These are phyloP conservation scores for Neocrepidodera transversa DNA, from an alignment of 2,888 invertebrate species.

Conservation along the genomic window DNA sequence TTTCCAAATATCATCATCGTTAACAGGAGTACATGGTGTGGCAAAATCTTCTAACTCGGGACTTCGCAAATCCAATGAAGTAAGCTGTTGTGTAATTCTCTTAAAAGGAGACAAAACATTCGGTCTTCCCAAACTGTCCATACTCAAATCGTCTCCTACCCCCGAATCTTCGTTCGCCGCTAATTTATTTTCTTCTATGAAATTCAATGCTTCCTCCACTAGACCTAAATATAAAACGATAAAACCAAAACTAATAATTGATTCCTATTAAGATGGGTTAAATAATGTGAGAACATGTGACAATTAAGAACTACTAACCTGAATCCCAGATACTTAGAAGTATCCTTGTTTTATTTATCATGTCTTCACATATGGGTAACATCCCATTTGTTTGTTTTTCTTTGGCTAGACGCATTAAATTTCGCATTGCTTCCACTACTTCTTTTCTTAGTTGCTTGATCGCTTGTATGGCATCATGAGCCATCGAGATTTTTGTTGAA, in stretches of 20 bases:
- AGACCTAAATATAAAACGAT: conserved; percentile 56
- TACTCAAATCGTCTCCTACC: conserved; percentile 53
- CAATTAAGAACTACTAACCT: conserved; percentile 44
- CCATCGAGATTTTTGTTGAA: conserved; percentile 79
- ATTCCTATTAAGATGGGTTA: background rate
- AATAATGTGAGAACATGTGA: background rate
- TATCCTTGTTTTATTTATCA: conserved; percentile 79
- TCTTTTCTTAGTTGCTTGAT: conserved; percentile 79
- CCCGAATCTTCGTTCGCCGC: conserved; percentile 57
- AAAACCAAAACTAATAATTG: too few species aligned
- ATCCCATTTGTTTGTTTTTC: conserved; percentile 77
- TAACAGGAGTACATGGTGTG: conserved; percentile 70
- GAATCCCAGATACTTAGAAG: conserved; percentile 87
- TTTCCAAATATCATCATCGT: conserved; percentile 70
- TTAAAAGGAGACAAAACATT: conserved; percentile 72
- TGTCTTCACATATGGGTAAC: conserved; percentile 78
- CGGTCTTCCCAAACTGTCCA: conserved; percentile 51
- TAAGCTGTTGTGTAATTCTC: conserved; percentile 79
- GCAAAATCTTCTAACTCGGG: conserved; percentile 77
- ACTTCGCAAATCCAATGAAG: conserved; percentile 72
- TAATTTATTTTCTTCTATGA: conserved; percentile 79
- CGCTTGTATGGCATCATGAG: conserved; percentile 82
- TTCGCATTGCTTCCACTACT: conserved; percentile 79
- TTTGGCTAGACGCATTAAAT: conserved; percentile 75
- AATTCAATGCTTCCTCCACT: conserved; percentile 85